These are phyloP conservation scores for Acrossocheilus fasciatus DNA, from an alignment of 2,797 vertebrate species.

Conservation along the genomic window DNA sequence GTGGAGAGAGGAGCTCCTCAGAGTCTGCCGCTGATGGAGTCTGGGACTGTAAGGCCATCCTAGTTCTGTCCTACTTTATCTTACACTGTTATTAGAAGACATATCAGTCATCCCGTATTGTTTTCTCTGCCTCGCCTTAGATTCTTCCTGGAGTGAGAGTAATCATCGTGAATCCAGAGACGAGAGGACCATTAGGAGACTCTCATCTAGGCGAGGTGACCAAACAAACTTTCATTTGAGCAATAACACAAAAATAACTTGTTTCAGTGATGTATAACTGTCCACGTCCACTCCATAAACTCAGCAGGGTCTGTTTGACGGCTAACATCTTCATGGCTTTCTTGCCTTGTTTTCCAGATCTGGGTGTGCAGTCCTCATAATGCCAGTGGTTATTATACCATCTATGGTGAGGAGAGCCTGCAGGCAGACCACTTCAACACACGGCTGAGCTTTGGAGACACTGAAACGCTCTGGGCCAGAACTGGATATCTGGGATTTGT, in stretches of 20 bases:
- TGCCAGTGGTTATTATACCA: conserved; percentile 96
- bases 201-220: conserved; percentile 95
- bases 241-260: neutral
- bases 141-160: conserved; percentile 96
- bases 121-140: conserved; percentile 68
- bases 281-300: neutral
- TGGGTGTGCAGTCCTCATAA: conserved; percentile 95
- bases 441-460: conserved; percentile 93
- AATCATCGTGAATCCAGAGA: conserved; percentile 97
- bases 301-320: neutral
- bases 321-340: neutral
- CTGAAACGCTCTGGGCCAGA: conserved; percentile 93
- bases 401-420: conserved; percentile 94
- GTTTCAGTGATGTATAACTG: neutral
- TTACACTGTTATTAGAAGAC: neutral
- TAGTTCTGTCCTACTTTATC: conserved; percentile 24
- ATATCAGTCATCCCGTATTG: conserved; percentile 16
- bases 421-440: conserved; percentile 98
- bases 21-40: conserved; percentile 94
- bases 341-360: conserved; percentile 76
- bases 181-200: conserved; percentile 94
- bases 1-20: conserved; percentile 96
- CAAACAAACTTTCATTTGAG: neutral
- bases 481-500: conserved; percentile 97
- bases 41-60: conserved; percentile 88